Evolutionary conservation across 2,797 vertebrate genomes (phyloP), one percentile per base, ranked within the genome.

Genomic region (Xenentodon cancila): DNA sequence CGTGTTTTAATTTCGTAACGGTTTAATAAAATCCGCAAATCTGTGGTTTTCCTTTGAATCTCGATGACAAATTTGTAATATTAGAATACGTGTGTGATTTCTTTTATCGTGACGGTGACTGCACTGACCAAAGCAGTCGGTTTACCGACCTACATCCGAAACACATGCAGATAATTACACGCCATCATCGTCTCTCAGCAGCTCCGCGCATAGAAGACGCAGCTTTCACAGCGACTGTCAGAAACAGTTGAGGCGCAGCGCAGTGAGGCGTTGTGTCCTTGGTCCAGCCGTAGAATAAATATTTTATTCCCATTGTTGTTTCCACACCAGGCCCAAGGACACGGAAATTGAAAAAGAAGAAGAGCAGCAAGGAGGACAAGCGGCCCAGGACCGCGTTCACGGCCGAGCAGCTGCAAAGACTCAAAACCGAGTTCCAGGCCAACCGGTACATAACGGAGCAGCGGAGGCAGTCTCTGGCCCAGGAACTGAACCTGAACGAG

Each of bases 401-500:
- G 46, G 97, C 96, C 47, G 96, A 98, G 90, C 97, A 97, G 93
- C 95, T 98, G 89, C 96, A 97, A 92, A 94, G 97, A 91, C 96
- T 98, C 76, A 98, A 98, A 93, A 94, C 94, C 53, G 97, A 98
- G 91, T 98, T 98, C 91, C 96, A 97, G 93, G 94, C 96, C 30
- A 98, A 96, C 91, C 96, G 96, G 79, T 97, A 97, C 92, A 96
- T 98, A 85, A 98, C 97, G n/a, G 96, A 98, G 92, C 96, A 98
- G 91, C 90, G 96, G 90, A 92, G 97, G 77, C 97, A 98, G 93
- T 94, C 93, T 32, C 91, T 98, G 90, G 96, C 97, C 62, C 95
- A 96, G 87, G 97, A 98, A 92, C 96, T 98, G 75, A 95, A 93
- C 89, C 96, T 98, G 78, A 98, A 98, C 87, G 97, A 98, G 90